phyloP scores from a whole-genome alignment of 2,797 vertebrate species.

The Calcarius lapponicus region DNA sequence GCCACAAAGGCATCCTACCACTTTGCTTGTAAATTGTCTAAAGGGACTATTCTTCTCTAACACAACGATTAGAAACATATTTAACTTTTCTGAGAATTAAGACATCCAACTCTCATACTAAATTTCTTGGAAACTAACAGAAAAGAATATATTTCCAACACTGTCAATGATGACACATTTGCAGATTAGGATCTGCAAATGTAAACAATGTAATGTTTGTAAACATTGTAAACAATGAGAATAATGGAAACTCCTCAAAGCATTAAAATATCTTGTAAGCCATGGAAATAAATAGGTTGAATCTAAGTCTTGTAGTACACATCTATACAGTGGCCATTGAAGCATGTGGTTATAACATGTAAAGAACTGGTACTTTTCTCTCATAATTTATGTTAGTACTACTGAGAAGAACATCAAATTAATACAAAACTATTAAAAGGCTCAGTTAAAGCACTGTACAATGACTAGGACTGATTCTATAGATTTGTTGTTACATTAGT shows the following conservation, averaged over 20 bases:
- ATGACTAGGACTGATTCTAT: background rate
- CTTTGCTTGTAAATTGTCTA: background rate
- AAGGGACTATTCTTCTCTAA: background rate
- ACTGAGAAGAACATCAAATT: background rate
- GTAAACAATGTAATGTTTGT: background rate
- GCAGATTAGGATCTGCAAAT: background rate
- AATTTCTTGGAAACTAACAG: background rate
- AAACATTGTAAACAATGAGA: background rate
- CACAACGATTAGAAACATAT: background rate
- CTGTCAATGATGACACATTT: background rate
- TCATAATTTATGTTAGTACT: background rate
- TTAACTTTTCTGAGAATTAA: background rate
- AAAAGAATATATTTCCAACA: background rate
- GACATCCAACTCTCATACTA: background rate
- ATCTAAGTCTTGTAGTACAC: background rate
- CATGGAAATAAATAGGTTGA: background rate
- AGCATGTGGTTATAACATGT: background rate
- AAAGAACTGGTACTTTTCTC: background rate
- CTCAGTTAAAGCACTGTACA: background rate
- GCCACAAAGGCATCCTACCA: background rate
- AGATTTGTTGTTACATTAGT: background rate
- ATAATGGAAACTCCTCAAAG: background rate
- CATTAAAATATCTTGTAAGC: background rate
- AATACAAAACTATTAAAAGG: background rate
- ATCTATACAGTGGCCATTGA: background rate